Evolutionary conservation across 1,140 invertebrate genomes (phyloP).

Genomic region (Brachionus sp.): DNA sequence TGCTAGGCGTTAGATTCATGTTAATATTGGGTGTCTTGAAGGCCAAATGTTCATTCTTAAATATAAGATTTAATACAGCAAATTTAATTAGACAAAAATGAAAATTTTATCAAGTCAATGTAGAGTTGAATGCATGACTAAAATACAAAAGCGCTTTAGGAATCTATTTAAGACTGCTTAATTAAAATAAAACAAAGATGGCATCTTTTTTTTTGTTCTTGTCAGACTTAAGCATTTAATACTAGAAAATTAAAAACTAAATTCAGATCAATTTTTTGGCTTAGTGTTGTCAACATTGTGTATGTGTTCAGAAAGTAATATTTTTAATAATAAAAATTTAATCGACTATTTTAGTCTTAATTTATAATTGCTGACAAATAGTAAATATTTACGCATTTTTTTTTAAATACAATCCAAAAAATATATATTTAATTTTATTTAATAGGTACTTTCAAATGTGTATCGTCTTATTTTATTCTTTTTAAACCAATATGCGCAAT

Average conservation of each 20-base stretch:
- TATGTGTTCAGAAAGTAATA: neutral
- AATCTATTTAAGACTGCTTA: neutral
- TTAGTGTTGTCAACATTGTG: neutral
- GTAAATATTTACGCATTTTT: neutral
- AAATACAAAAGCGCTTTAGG: neutral
- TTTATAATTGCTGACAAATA: neutral
- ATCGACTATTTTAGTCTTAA: neutral
- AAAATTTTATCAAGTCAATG: neutral
- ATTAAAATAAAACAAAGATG: too few species aligned
- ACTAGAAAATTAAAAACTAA: too few species aligned
- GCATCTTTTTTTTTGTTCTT: too few species aligned
- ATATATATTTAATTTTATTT: too few species aligned
- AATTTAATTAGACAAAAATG: neutral
- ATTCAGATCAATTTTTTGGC: neutral
- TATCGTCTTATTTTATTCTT: neutral
- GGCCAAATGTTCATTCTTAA: conserved; percentile 36
- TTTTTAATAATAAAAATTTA: neutral
- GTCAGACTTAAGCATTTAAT: neutral
- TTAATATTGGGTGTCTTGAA: conserved; percentile 10
- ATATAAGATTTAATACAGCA: neutral
- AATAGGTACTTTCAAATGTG: neutral
- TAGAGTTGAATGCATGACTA: neutral
- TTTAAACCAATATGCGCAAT: neutral
- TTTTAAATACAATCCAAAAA: neutral
- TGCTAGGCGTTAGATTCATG: neutral